Evolutionary conservation across 2,113 vertebrate genomes (phyloP).

Genomic region (Charadrius vociferus): DNA sequence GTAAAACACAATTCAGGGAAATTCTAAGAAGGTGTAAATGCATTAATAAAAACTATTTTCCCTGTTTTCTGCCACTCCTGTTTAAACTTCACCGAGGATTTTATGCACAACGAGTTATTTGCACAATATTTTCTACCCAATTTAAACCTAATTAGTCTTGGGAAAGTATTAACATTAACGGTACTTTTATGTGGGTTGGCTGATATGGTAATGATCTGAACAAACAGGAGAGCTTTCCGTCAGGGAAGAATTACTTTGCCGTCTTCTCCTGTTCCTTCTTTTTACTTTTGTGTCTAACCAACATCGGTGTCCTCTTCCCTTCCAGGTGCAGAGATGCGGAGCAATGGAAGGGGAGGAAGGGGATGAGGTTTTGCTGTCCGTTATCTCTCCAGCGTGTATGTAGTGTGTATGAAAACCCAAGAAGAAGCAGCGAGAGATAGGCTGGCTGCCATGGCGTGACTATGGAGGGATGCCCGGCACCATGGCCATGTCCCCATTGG

Average conservation of each 20-base stretch:
- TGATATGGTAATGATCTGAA: slow-evolving; percentile 19
- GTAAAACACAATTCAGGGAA: slow-evolving; percentile 73
- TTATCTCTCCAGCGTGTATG: rapidly evolving
- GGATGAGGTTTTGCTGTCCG: rapidly evolving
- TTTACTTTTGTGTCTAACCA: background rate
- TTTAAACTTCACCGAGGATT: background rate
- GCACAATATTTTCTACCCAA: slow-evolving; percentile 32
- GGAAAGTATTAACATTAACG: slow-evolving; percentile 9
- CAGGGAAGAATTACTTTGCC: background rate
- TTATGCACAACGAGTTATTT: slow-evolving; percentile 7
- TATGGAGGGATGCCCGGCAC: background rate
- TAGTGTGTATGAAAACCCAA: rapidly evolving
- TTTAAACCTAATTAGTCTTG: slow-evolving; percentile 64
- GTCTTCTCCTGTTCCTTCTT: background rate
- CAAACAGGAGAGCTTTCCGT: background rate
- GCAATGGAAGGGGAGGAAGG: background rate
- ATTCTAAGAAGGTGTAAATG: slow-evolving; percentile 66
- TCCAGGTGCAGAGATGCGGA: background rate
- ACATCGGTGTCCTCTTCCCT: background rate
- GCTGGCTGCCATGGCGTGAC: background rate
- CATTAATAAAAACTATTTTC: slow-evolving; percentile 10
- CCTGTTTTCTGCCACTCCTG: background rate
- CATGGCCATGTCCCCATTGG: rapidly evolving
- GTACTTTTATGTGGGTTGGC: slow-evolving; percentile 31
- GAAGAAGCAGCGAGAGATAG: background rate